These are phyloP conservation scores for Hirtodrosophila trivittata DNA, from an alignment of 2,888 invertebrate genomes.

Conservation along the genomic window DNA sequence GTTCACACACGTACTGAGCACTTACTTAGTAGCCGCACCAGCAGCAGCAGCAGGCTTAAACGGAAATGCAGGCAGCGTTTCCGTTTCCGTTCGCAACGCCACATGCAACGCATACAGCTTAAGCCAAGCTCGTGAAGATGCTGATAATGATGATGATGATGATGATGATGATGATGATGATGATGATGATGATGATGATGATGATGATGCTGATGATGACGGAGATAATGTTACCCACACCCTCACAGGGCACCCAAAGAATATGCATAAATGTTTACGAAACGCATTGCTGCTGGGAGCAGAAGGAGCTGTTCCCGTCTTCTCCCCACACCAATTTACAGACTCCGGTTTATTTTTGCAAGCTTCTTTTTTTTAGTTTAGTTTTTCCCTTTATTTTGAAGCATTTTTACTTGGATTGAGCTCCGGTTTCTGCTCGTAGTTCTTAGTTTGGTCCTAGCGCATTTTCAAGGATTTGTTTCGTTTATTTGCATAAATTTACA, in stretches of 20 bases:
- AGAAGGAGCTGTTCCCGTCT: slow-evolving; percentile 13
- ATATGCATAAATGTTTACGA: slow-evolving; percentile 63
- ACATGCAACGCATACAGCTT: slow-evolving; percentile 28
- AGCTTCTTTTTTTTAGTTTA: slow-evolving; percentile 27
- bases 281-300: slow-evolving; percentile 27
- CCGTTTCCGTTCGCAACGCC: slow-evolving; percentile 59
- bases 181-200: slow-evolving; percentile 23
- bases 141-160: slow-evolving; percentile 16
- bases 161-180: slow-evolving; percentile 26
- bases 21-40: slow-evolving; percentile 43
- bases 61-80: slow-evolving; percentile 74
- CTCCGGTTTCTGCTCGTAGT: slow-evolving; percentile 8
- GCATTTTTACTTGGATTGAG: slow-evolving; percentile 17
- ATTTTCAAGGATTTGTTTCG: slow-evolving; percentile 73
- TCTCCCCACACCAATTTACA: slow-evolving; percentile 1
- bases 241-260: slow-evolving; percentile 5
- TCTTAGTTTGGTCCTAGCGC: slow-evolving; percentile 34
- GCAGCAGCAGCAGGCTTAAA: slow-evolving; percentile 14
- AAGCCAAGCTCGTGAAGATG: slow-evolving; percentile 31
- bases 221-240: not conserved
- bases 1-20: slow-evolving; percentile 51
- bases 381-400: slow-evolving; percentile 7
- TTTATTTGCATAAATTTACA: slow-evolving; percentile 76
- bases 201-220: too few relatives aligned
- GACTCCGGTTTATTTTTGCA: slow-evolving; percentile 25